Conservation (phyloP, 2,113 vertebrate species). For the Periophthalmodon schlosseri region DNA sequence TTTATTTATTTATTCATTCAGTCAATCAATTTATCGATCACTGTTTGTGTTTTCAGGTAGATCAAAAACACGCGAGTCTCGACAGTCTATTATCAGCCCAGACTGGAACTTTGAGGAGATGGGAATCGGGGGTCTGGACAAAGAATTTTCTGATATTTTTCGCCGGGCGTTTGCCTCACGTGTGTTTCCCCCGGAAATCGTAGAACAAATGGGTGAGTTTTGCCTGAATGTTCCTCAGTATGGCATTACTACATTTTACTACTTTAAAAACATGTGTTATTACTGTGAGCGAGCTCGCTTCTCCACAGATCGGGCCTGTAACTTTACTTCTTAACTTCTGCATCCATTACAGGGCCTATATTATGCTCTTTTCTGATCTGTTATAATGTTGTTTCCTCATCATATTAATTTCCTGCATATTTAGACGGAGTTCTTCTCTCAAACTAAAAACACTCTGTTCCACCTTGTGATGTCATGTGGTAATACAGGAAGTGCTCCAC, state of each 20-base stretch:
- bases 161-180: conserved; percentile 94
- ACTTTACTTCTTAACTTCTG: neutral
- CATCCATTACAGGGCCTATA: too few relatives aligned
- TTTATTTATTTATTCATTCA: too few relatives aligned
- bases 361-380: too few relatives aligned
- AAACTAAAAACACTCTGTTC: too few relatives aligned
- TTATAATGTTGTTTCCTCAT: too few relatives aligned
- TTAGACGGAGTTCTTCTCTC: too few relatives aligned
- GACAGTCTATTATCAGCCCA: conserved; percentile 97
- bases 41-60: conserved; percentile 78
- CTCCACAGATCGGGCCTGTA: neutral
- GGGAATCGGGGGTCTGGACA: conserved; percentile 97
- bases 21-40: neutral
- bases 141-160: conserved; percentile 96
- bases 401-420: too few relatives aligned
- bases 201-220: conserved; percentile 96
- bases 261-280: too few relatives aligned
- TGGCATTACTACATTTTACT: neutral
- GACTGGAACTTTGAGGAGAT: conserved; percentile 99
- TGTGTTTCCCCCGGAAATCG: conserved; percentile 96
- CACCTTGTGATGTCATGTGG: too few relatives aligned
- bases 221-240: neutral
- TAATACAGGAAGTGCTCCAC: too few relatives aligned
- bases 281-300: too few relatives aligned
- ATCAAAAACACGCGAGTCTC: conserved; percentile 89